Conservation (phyloP, 2,888 invertebrate genomes). For the Druceiella hillmani region DNA sequence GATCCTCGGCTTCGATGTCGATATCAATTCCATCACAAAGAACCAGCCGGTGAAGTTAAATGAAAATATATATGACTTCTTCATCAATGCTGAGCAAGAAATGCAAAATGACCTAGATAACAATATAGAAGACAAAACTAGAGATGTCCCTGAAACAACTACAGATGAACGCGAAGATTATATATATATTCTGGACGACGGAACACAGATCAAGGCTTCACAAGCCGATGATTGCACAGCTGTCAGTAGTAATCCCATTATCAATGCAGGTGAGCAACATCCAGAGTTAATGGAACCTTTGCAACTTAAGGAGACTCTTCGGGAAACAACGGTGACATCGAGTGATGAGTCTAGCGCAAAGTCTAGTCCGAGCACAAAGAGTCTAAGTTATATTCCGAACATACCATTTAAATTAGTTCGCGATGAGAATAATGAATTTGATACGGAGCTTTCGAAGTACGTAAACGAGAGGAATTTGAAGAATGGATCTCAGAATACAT, state of each 20-base stretch:
- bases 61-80: constrained; percentile 42
- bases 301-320: too few species aligned
- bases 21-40: constrained; percentile 39
- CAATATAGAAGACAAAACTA: too few species aligned
- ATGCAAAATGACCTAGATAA: constrained; percentile 11
- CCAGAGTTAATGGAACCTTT: too few species aligned
- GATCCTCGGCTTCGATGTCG: constrained; percentile 40
- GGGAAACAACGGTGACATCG: too few species aligned
- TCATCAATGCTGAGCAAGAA: constrained; percentile 35
- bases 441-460: constrained; percentile 41
- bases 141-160: not conserved
- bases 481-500: not conserved
- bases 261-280: too few species aligned
- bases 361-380: constrained; percentile 33
- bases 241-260: too few species aligned
- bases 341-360: too few species aligned
- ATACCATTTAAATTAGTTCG: constrained; percentile 43
- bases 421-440: constrained; percentile 37
- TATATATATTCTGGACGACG: constrained; percentile 42
- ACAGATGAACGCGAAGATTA: constrained; percentile 27
- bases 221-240: too few species aligned
- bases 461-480: constrained; percentile 30
- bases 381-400: constrained; percentile 35
- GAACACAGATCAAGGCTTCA: constrained; percentile 44
- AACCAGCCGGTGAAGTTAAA: constrained; percentile 37